These are phyloP conservation scores for Andricus grossulariae DNA, from an alignment of 1,140 invertebrate species.

Conservation along the genomic window DNA sequence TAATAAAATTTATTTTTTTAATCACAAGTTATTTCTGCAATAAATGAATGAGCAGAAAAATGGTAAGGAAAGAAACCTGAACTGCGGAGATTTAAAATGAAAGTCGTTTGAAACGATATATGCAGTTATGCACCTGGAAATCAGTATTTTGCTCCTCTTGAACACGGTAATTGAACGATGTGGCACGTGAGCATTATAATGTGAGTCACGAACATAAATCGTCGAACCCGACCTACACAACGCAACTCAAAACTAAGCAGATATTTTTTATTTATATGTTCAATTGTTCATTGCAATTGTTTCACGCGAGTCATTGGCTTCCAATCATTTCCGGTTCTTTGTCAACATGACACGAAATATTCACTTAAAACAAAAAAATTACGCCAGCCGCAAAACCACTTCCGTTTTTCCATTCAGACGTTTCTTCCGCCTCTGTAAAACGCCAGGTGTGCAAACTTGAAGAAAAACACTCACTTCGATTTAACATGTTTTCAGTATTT, in stretches of 20 bases:
- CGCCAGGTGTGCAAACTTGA: neutral
- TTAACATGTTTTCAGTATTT: no score
- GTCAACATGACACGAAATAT: slow-evolving; percentile 2
- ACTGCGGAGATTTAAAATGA: no score
- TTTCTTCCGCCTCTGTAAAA: neutral
- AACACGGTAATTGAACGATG: slow-evolving; percentile 23
- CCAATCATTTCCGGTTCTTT: slow-evolving; percentile 20
- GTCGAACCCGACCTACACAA: slow-evolving; percentile 1
- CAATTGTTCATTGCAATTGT: slow-evolving; percentile 26
- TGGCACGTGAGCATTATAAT: slow-evolving; percentile 9
- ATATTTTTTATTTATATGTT: slow-evolving; percentile 19
- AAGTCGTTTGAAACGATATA: no score
- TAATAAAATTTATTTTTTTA: no score
- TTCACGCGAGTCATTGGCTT: neutral
- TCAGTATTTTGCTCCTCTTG: slow-evolving; percentile 1
- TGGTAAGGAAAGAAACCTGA: no score
- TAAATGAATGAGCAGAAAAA: no score
- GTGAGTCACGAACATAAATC: slow-evolving; percentile 29
- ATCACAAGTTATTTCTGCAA: no score
- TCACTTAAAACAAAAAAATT: neutral
- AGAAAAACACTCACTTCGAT: neutral
- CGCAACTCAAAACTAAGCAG: slow-evolving; percentile 3
- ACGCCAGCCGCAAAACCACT: neutral
- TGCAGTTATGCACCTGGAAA: no score
- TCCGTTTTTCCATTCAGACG: slow-evolving; percentile 2